These are phyloP conservation scores for Hipposideros larvatus DNA, from an alignment of 2,797 vertebrate species.

Conservation along the genomic window DNA sequence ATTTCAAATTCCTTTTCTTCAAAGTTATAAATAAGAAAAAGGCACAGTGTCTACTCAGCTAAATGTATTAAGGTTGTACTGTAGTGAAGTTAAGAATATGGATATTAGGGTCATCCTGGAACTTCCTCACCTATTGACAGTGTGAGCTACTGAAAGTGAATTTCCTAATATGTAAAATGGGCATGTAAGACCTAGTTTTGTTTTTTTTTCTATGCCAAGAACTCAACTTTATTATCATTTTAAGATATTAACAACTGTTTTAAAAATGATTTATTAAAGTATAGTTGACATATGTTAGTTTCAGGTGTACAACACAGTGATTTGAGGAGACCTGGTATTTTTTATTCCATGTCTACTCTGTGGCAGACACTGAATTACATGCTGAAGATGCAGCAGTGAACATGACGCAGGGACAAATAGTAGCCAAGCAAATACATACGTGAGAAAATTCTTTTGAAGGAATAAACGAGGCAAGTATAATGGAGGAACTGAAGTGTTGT, in stretches of 20 bases:
- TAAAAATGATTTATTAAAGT: background rate
- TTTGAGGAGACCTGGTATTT: background rate
- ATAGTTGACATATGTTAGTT: background rate
- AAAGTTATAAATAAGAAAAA: conserved; percentile 32
- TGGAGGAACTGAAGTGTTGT: background rate
- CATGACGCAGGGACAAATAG: background rate
- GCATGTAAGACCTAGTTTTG: background rate
- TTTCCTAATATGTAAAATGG: background rate
- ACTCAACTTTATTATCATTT: background rate
- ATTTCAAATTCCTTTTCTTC: background rate
- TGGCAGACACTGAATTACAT: background rate
- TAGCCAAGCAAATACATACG: background rate
- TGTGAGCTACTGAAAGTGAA: background rate
- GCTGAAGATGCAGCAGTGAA: background rate
- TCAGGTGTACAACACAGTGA: background rate
- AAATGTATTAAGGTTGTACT: background rate
- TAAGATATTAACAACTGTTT: background rate
- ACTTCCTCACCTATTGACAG: background rate
- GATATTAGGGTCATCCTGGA: background rate
- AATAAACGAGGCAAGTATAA: background rate
- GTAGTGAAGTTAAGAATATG: background rate
- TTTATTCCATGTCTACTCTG: background rate
- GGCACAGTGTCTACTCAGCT: background rate
- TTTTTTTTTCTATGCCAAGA: background rate
- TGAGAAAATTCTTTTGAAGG: background rate